A percentile compares a stretch with the other conserved stretches of the same genome.
These are phyloP conservation scores for Beroe ovata DNA, from an alignment of 37 sponge, comb jelly and placozoan genomes.

Conservation along the genomic window DNA sequence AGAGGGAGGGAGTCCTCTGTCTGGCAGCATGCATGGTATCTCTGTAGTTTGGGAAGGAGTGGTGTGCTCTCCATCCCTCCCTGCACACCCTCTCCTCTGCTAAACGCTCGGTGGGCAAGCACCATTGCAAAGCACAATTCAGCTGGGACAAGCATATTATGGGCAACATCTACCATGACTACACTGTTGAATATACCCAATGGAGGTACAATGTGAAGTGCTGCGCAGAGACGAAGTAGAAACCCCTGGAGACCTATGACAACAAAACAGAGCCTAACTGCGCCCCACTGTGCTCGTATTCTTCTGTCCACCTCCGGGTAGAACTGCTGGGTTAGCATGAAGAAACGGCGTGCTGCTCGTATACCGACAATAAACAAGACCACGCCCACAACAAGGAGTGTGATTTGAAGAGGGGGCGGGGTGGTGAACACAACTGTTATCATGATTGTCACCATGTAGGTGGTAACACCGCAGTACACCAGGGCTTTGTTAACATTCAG, in stretches of 20 bases:
- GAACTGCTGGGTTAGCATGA: slow-evolving; percentile 41
- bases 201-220: slow-evolving; percentile 14
- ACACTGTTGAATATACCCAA: not conserved
- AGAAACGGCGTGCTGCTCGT: slow-evolving; percentile 1
- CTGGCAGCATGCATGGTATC: not conserved
- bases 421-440: not conserved
- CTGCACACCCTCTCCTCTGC: not conserved
- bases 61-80: not conserved
- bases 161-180: slow-evolving; percentile 43
- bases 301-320: not conserved
- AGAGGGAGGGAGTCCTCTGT: not conserved
- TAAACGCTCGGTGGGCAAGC: slow-evolving; percentile 46
- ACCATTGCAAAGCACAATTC: slow-evolving; percentile 18
- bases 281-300: slow-evolving; percentile 23
- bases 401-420: not conserved
- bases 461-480: slow-evolving; percentile 49
- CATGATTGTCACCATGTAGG: slow-evolving; percentile 49
- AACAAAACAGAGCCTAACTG: slow-evolving; percentile 43
- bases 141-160: slow-evolving; percentile 38
- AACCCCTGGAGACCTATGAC: slow-evolving; percentile 45
- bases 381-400: slow-evolving; percentile 10
- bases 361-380: slow-evolving; percentile 35
- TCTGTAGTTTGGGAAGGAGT: slow-evolving; percentile 7
- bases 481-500: slow-evolving; percentile 9
- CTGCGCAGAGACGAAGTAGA: not conserved